These are phyloP conservation scores for Actias luna DNA, from an alignment of 2,888 invertebrate species.

Conservation along the genomic window DNA sequence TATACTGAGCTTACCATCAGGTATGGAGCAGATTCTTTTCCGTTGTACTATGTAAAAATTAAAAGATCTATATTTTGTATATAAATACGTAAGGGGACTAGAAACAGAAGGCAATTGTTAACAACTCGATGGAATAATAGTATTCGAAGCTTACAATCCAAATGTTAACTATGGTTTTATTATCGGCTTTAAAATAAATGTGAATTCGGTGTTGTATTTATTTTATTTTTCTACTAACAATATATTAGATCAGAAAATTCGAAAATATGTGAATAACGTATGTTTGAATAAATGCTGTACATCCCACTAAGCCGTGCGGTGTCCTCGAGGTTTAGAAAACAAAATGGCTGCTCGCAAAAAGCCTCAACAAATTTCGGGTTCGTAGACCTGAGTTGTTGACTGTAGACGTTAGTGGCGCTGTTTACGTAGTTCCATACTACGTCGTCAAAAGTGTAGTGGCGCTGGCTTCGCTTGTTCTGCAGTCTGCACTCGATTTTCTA, in stretches of 20 bases:
- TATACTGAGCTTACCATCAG: too few species aligned
- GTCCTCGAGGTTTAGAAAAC: conserved; percentile 45
- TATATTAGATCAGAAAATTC: neutral
- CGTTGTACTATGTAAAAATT: too few species aligned
- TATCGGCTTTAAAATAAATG: neutral
- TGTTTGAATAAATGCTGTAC: neutral
- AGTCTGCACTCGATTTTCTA: conserved; percentile 41
- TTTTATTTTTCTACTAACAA: neutral
- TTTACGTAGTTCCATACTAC: conserved; percentile 63
- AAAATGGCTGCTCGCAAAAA: conserved; percentile 68
- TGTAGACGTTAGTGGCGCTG: conserved; percentile 56
- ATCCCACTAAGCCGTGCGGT: neutral
- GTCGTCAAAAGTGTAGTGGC: conserved; percentile 50
- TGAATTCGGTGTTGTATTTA: neutral
- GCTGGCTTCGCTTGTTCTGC: conserved; percentile 56
- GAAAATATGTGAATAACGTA: neutral
- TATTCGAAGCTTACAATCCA: too few species aligned
- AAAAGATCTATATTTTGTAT: too few species aligned
- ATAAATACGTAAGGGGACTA: neutral
- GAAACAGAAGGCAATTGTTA: neutral
- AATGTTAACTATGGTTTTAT: too few species aligned
- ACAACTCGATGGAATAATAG: too few species aligned
- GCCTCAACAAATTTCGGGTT: conserved; percentile 31
- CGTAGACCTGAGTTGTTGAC: conserved; percentile 42
- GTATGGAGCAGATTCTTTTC: too few species aligned